Base-by-base conservation (phyloP, 2,113 vertebrate species). In the Phyllostomus discolor region DNA sequence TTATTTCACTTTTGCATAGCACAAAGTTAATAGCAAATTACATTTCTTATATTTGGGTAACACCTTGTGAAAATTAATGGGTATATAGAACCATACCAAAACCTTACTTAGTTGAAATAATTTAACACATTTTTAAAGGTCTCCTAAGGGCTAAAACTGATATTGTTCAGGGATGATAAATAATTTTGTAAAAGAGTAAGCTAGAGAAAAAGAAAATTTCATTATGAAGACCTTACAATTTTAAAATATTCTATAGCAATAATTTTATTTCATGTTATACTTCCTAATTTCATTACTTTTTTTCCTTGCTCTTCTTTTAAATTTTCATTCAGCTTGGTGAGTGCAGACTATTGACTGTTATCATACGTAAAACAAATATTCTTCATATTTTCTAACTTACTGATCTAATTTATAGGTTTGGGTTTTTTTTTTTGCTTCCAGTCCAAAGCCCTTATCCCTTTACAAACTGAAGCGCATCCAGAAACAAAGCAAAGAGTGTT, bases 391-490 rank as follows among this genome's bases (percentile, higher is more conserved):
- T 0, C 22, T 59, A 35, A 52, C 43, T 48, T 91, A 28, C 26
- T 93, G 62, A 88, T 94, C 28, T 48, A 57, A 62, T 50, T 50
- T 84, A 14, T 64, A 28, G 62, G 28, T 86, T 90, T 83, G n/a
- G n/a, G 96, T 88, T 92, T 48, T 1, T n/a, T n/a, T 91, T 80
- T 97, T 89, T 93, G 59, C 12, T 82, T n/a, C 16, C 98, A 99
- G 99, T 99, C 99, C 98, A 99, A 99, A 98, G 99, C 99, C 64
- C 99, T 99, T 97, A 99, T 99, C 96, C 99, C 99, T 16, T 99
- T 99, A 97, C 99, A 99, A 98, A 99, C 99, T 3, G 99, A 99
- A 98, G 99, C 99, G 57, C 99, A 99, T 90, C 99, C 99, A 75
- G 99, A 99, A 98, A 99, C 99, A 97, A 99, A 99, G 98, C 99